Percentiles rank a stretch among this genome's conserved stretches.
Evolutionary conservation across 2,113 vertebrate genomes (phyloP).

Genomic region (Platichthys flesus): DNA sequence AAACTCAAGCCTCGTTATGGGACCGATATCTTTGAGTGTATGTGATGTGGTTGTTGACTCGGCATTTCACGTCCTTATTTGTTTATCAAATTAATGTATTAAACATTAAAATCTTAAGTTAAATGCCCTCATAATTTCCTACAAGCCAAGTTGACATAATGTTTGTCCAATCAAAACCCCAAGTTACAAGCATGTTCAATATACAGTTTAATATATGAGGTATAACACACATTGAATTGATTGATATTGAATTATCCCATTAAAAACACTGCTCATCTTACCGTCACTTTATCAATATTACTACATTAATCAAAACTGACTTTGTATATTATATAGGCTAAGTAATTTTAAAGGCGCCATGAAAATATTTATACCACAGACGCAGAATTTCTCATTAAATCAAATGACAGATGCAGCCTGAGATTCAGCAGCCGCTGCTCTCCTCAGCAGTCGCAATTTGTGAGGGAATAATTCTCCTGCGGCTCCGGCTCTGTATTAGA

Average conservation of each 20-base stretch:
- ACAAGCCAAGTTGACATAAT: no score
- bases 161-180: no score
- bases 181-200: no score
- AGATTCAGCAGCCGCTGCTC: constrained; percentile 35
- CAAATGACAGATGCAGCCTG: constrained; percentile 32
- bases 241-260: background rate
- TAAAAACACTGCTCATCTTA: background rate
- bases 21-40: no score
- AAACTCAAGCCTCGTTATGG: no score
- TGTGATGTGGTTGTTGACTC: no score
- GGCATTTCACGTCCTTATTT: no score
- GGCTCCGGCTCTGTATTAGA: constrained; percentile 30
- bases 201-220: background rate
- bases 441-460: constrained; percentile 40
- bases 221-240: no score
- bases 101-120: no score
- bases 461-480: constrained; percentile 39
- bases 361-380: constrained; percentile 18
- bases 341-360: no score
- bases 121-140: no score
- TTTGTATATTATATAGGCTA: background rate
- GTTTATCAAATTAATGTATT: no score
- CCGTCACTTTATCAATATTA: background rate
- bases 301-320: background rate
- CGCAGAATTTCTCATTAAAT: constrained; percentile 18